These are phyloP conservation scores for Sepiola atlantica DNA, from an alignment of 2,888 invertebrate genomes.

Conservation along the genomic window DNA sequence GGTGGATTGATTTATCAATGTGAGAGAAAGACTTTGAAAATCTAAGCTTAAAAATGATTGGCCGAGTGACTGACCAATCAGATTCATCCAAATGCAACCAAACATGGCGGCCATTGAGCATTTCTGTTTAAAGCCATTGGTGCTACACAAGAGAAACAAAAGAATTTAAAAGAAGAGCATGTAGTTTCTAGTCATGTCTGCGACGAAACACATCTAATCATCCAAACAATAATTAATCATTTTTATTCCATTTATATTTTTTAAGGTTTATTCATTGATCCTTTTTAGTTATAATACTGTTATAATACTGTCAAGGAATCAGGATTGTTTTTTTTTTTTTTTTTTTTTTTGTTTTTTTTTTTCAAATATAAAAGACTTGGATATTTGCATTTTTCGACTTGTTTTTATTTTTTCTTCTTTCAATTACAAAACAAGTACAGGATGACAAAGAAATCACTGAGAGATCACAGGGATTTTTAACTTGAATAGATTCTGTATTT, in stretches of 20 bases:
- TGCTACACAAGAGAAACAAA: background rate
- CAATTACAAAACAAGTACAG: too few species aligned
- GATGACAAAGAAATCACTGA: too few species aligned
- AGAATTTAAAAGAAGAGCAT: background rate
- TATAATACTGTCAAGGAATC: background rate
- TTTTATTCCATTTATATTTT: slow-evolving; percentile 22
- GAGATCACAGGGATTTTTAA: too few species aligned
- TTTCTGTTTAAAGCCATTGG: background rate
- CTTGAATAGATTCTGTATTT: too few species aligned
- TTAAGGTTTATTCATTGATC: background rate
- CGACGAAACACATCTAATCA: background rate
- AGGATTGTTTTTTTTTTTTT: background rate
- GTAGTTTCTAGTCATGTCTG: background rate
- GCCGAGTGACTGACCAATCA: background rate
- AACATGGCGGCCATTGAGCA: background rate
- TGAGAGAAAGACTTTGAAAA: too few species aligned
- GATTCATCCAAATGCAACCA: background rate
- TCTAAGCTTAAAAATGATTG: too few species aligned
- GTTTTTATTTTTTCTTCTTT: too few species aligned
- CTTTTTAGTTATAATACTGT: too few species aligned
- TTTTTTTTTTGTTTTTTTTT: background rate
- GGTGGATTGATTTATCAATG: too few species aligned
- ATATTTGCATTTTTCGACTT: background rate
- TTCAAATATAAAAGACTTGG: background rate
- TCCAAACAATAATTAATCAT: background rate